Evolutionary conservation across 2,888 invertebrate species (phyloP).

Genomic region (Allacma fusca): DNA sequence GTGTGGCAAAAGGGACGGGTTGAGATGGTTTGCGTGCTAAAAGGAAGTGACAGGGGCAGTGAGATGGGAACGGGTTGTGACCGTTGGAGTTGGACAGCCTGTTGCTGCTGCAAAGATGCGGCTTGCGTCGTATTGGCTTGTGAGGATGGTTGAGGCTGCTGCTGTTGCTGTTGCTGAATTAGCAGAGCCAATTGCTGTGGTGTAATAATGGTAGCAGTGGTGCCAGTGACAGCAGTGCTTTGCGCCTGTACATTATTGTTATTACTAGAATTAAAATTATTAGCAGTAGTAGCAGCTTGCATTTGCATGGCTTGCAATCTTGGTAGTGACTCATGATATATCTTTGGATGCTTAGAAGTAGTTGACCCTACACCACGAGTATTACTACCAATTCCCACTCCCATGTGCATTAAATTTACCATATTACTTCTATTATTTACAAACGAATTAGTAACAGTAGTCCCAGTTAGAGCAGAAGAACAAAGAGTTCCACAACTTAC

Average conservation of each 20-base stretch:
- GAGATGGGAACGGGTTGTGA: conserved; percentile 41
- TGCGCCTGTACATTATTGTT: conserved; percentile 39
- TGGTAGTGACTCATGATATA: conserved; percentile 27
- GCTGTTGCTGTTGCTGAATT: conserved; percentile 57
- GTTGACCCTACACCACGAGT: conserved; percentile 31
- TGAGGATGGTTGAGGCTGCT: conserved; percentile 22
- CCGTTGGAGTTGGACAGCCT: conserved; percentile 67
- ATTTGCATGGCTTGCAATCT: conserved; percentile 37
- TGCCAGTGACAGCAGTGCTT: conserved; percentile 48
- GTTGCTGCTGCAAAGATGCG: conserved; percentile 35
- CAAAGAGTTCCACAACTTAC: conserved; percentile 50
- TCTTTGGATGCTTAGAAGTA: conserved; percentile 22
- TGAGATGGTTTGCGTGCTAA: conserved; percentile 49
- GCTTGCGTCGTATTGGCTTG: conserved; percentile 24
- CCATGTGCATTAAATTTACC: conserved; percentile 27
- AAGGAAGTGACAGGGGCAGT: conserved; percentile 17
- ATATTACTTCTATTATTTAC: conserved; percentile 34
- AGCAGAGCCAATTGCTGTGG: conserved; percentile 61
- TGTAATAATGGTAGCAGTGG: conserved; percentile 61
- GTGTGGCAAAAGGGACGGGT: conserved; percentile 52
- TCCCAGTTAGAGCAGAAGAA: conserved; percentile 22
- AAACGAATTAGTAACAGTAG: conserved; percentile 18
- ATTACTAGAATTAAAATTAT: conserved; percentile 38
- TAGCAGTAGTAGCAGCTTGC: conserved; percentile 28
- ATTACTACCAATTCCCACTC: conserved; percentile 19